Conservation (phyloP, 2,113 vertebrate genomes). For the Herpetotheres cachinnans region DNA sequence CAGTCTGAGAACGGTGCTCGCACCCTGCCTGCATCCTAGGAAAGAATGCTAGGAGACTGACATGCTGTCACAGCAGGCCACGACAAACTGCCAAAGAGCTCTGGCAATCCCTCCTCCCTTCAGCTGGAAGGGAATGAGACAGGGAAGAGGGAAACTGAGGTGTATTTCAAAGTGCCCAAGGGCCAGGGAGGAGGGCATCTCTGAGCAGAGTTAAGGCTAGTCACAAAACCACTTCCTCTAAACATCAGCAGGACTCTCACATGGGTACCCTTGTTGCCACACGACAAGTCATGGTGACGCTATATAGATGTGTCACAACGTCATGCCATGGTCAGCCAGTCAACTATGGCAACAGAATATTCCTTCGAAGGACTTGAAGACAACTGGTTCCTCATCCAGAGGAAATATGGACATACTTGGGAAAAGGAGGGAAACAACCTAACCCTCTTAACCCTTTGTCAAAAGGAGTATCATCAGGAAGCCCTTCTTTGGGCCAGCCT, state of each 20-base stretch:
- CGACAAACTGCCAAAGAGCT: background rate
- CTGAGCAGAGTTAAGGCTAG: background rate
- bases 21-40: background rate
- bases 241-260: background rate
- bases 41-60: background rate
- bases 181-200: background rate
- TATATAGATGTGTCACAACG: rapidly evolving
- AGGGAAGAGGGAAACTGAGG: background rate
- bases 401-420: rapidly evolving
- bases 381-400: background rate
- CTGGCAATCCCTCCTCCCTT: background rate
- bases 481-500: background rate
- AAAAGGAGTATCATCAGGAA: background rate
- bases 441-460: background rate
- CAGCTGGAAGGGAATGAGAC: background rate
- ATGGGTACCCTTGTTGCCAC: background rate
- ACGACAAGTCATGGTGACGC: rapidly evolving
- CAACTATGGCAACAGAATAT: background rate
- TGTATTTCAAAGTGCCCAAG: background rate
- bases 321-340: rapidly evolving
- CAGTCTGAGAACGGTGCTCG: rapidly evolving
- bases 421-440: background rate
- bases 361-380: background rate
- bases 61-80: background rate
- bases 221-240: background rate